A percentile compares a stretch with the other conserved stretches of the same genome.
phyloP scores from a whole-genome alignment of 1,140 invertebrate genomes.

The Rhyacophila brunnea region DNA sequence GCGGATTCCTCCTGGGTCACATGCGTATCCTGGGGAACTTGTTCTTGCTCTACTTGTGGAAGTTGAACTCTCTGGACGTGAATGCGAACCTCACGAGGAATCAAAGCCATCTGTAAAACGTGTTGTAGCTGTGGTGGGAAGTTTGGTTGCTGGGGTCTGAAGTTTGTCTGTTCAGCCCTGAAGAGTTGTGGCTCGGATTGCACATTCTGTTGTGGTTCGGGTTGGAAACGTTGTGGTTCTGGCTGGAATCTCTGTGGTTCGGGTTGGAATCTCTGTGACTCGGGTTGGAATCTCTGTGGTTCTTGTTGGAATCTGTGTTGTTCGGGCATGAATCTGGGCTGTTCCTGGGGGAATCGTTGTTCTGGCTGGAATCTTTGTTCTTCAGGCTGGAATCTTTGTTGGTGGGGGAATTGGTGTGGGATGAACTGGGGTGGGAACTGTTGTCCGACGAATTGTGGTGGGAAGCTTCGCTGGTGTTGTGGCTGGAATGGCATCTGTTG shows the following conservation, averaged over 20 bases:
- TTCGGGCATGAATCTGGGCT: background rate
- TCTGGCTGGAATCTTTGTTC: constrained; percentile 10
- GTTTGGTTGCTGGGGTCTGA: background rate
- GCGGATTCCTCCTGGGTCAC: constrained; percentile 28
- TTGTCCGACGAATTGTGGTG: constrained; percentile 11
- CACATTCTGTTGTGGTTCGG: constrained; percentile 2
- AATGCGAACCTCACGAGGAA: constrained; percentile 51
- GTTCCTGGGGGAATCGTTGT: background rate
- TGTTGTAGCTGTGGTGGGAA: constrained; percentile 6
- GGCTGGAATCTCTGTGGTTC: constrained; percentile 1
- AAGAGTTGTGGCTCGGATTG: constrained; percentile 11
- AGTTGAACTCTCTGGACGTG: constrained; percentile 48
- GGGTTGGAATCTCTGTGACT: constrained; percentile 8
- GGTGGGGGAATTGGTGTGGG: constrained; percentile 5
- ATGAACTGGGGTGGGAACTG: constrained; percentile 16
- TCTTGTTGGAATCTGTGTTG: constrained; percentile 13
- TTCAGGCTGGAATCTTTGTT: constrained; percentile 9
- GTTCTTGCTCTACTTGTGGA: constrained; percentile 29
- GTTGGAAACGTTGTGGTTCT: background rate
- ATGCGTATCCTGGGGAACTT: constrained; percentile 31
- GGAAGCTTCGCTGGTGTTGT: constrained; percentile 21
- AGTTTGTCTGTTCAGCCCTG: constrained; percentile 6
- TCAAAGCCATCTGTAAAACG: constrained; percentile 28
- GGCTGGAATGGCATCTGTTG: constrained; percentile 15
- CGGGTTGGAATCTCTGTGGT: constrained; percentile 1